Evolutionary conservation across 2,797 vertebrate genomes (phyloP).

Genomic region (Alosa sapidissima): DNA sequence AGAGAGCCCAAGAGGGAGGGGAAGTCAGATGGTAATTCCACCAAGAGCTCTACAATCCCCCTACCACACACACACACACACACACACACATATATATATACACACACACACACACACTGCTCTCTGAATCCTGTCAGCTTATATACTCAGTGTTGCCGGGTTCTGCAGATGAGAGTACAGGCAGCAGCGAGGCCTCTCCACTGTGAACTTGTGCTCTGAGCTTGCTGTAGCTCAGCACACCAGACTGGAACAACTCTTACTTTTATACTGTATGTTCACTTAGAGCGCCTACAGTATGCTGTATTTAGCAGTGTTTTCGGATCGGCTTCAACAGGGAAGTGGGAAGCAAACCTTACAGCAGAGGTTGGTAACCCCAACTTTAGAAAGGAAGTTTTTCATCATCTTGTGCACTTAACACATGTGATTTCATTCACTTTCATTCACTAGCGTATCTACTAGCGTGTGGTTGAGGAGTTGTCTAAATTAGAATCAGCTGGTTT

Average conservation of each 20-base stretch:
- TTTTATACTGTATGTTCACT: not conserved
- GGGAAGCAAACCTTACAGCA: too few species aligned
- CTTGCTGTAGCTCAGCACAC: not conserved
- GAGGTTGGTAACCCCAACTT: too few species aligned
- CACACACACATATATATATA: not conserved
- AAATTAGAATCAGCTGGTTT: too few species aligned
- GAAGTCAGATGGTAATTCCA: conserved; percentile 17
- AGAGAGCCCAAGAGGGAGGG: conserved; percentile 53
- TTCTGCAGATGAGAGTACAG: not conserved
- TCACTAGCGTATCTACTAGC: too few species aligned
- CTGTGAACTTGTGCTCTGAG: not conserved
- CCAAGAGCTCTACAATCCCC: conserved; percentile 45
- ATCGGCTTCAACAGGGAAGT: too few species aligned
- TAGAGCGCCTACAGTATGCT: not conserved
- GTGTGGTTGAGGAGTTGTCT: too few species aligned
- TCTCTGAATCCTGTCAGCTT: not conserved
- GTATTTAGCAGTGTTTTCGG: too few species aligned
- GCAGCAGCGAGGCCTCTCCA: not conserved
- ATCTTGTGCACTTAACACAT: too few species aligned
- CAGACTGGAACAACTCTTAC: not conserved
- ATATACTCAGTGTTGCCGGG: not conserved
- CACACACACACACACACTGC: not conserved
- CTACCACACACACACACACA: not conserved
- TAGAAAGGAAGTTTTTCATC: not conserved
- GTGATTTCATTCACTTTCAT: too few species aligned